phyloP scores from a whole-genome alignment of 2,888 invertebrate genomes.

The Caenorhabditis sp. region DNA sequence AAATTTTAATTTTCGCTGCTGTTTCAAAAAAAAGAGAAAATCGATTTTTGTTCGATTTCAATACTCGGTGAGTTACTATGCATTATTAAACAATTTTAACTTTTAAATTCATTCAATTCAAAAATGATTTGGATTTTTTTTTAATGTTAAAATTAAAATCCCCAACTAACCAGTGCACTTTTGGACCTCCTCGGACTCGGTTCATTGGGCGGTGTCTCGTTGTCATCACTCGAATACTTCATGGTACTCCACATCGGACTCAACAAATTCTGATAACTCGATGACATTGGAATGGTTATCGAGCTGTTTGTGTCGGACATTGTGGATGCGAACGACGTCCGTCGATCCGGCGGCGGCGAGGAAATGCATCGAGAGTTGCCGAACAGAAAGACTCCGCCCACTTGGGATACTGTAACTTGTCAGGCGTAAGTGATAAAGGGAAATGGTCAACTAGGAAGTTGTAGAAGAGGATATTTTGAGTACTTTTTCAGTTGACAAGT shows the following conservation, averaged over 20 bases:
- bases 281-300: conserved; percentile 74
- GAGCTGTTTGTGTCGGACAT: conserved; percentile 73
- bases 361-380: conserved; percentile 45
- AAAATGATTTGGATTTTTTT: no score
- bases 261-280: conserved; percentile 78
- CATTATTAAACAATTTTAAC: no score
- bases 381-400: conserved; percentile 38
- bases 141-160: no score
- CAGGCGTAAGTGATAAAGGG: not conserved
- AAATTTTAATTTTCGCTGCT: no score
- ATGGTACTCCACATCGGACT: conserved; percentile 77
- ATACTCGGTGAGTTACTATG: no score
- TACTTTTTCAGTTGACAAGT: no score
- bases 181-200: conserved; percentile 70
- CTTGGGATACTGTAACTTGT: conserved; percentile 1
- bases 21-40: no score
- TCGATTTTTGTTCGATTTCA: no score
- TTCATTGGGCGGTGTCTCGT: conserved; percentile 73
- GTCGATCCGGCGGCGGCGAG: conserved; percentile 79
- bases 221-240: conserved; percentile 71
- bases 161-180: conserved; percentile 80
- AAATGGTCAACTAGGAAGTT: no score
- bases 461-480: no score
- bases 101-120: no score
- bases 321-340: conserved; percentile 76